These are phyloP conservation scores for Conomelus anceps DNA, from an alignment of 2,888 invertebrate genomes.

Conservation along the genomic window DNA sequence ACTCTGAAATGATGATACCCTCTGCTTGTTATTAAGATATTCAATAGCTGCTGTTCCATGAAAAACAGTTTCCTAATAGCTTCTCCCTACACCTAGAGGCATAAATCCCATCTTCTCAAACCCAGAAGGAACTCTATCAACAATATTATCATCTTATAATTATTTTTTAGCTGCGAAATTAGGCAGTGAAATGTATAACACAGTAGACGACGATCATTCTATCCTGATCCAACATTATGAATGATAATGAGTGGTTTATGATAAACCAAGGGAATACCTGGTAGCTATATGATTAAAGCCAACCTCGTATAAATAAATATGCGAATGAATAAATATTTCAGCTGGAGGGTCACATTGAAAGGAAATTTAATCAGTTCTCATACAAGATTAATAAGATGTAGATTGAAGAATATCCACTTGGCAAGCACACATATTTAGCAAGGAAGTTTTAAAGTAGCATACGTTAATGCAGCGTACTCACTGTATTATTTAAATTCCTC, in stretches of 20 bases:
- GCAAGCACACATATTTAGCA: background rate
- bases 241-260: background rate
- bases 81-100: background rate
- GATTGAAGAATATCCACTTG: background rate
- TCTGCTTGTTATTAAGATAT: background rate
- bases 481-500: background rate
- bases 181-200: background rate
- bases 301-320: background rate
- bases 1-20: background rate
- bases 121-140: background rate
- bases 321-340: background rate
- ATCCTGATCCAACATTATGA: background rate
- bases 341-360: background rate
- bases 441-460: background rate
- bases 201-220: background rate
- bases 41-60: background rate
- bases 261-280: background rate
- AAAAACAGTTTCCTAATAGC: background rate
- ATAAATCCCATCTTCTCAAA: background rate
- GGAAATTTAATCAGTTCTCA: background rate
- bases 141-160: background rate
- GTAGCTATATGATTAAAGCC: background rate
- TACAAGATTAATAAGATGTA: background rate
- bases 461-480: background rate
- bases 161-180: background rate